Base-by-base conservation (phyloP, 2,797 vertebrate genomes). In the Microtus agrestis region DNA sequence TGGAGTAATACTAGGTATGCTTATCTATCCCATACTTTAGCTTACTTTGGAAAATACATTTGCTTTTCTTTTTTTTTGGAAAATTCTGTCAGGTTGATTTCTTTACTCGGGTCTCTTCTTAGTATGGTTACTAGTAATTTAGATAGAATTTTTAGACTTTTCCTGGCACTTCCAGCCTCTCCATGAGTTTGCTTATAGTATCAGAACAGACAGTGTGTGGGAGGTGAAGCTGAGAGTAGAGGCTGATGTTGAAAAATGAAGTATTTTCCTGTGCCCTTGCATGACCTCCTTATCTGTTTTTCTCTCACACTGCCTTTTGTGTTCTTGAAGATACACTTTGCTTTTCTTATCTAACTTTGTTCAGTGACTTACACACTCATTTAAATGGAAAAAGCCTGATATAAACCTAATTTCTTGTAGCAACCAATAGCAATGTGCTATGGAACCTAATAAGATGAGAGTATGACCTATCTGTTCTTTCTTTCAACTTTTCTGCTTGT, bases 51-150 rank as follows among this genome's bases (percentile, higher is more conserved):
- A 91, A 96, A 90, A 87, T 65, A 43, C 25, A 7, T 15, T 90
- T 94, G n/a, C 51, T 80, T 56, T 67, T 78, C 10, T 54, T 78
- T 54, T 11, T 48, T 51, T 56, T 46, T 46, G 27, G 88, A 95
- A 65, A 88, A 91, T 67, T 79, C 80, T 77, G 46, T 54, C 97
- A 91, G 91, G 94, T 56, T 91, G 29, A 87, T 97, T 96, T 91
- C 80, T 93, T 79, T 89, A 96, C 89, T 95, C 56, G 77, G 81
- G 86, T 29, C 56, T 96, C 89, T 94, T 40, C 77, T 89, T 94
- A 65, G 54, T 29, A 3, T 94, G 77, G 51, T 93, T 97, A 89
- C 81, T 94, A 97, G 94, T 97, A 97, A 91, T 93, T 93, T 89
- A 76, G 61, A 69, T 65, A 90, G 31, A 25, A 86, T 95, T 97